These are phyloP conservation scores for Antennarius striatus DNA, from an alignment of 2,113 vertebrate genomes.

Conservation along the genomic window DNA sequence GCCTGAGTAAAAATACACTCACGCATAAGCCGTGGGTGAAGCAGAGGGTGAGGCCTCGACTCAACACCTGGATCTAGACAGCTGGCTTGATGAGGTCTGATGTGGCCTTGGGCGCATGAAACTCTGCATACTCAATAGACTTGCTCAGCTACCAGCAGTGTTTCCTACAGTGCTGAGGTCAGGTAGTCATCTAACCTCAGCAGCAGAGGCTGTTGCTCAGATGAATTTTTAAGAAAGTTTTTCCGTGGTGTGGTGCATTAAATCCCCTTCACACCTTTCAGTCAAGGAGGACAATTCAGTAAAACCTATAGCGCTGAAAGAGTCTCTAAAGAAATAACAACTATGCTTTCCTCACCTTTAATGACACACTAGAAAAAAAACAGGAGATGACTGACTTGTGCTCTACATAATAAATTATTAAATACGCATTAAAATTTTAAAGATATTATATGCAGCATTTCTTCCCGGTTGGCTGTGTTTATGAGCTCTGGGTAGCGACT, in stretches of 20 bases:
- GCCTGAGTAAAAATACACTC: conserved; percentile 12
- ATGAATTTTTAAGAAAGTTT: conserved; percentile 43
- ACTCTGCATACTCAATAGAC: conserved; percentile 37
- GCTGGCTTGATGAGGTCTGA: conserved; percentile 61
- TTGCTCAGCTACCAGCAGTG: conserved; percentile 28
- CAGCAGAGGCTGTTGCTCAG: conserved; percentile 12
- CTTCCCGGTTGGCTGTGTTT: too few species aligned
- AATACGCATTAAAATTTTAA: neutral
- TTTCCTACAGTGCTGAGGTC: conserved; percentile 38
- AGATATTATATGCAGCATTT: too few species aligned
- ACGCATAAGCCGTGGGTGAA: conserved; percentile 34
- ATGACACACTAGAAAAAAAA: neutral
- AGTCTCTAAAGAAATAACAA: conserved; percentile 10
- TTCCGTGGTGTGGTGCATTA: conserved; percentile 10
- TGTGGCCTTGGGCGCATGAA: conserved; percentile 45
- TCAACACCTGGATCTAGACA: conserved; percentile 64
- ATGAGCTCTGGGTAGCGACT: too few species aligned
- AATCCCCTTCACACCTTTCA: conserved; percentile 6
- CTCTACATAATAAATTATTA: neutral
- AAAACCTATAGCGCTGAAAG: neutral
- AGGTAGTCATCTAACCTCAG: conserved; percentile 24
- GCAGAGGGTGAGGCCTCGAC: conserved; percentile 33
- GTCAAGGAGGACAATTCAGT: conserved; percentile 1
- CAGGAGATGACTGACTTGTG: neutral
- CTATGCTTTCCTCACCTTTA: neutral